Base-by-base conservation (phyloP, 2,797 vertebrate genomes). In the Agapornis canus region DNA sequence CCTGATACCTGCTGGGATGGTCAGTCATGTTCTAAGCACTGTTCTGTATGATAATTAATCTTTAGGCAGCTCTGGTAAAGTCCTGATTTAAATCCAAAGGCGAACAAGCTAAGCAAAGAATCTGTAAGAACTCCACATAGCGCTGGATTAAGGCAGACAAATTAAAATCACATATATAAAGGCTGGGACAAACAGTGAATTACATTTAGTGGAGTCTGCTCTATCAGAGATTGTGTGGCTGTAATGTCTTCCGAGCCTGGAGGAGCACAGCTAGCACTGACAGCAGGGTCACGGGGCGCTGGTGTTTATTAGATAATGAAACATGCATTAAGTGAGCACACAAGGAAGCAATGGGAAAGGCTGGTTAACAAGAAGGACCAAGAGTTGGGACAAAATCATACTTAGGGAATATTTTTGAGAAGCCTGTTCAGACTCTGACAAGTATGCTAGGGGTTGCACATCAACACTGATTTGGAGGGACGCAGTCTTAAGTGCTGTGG, bases 71-170 rank as follows among this genome's bases (percentile, higher is more conserved):
- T 94, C 61, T 82, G 54, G 12, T 85, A 80, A 89, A 81, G 48
- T 85, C 70, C 48, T 52, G 40, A 42, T 86, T 95, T 75, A 78
- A 97, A 93, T 89, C 65, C 61, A 63, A 77, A 87, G 39, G n/a
- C 77, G 71, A 91, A 65, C 16, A 51, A 65, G 26, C 47, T 87
- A n/a, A 61, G 49, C 23, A 89, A 75, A 78, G 23, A 65, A 75
- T 65, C 25, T 92, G 20, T 68, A 83, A 85, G 68, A 70, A 39
- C 27, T 78, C 64, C 64, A 5, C 37, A n/a, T 82, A 92, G 31
- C 2, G 1, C 21, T 85, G 69, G 61, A 75, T 93, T 87, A 66
- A 89, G 82, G 63, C 42, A 61, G 82, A 64, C 57, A 88, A 86
- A 87, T 64, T 68, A 91, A 87, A 89, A 91, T 80, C 57, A 23